phyloP scores from a whole-genome alignment of 2,797 vertebrate genomes.

The Chelmon rostratus region DNA sequence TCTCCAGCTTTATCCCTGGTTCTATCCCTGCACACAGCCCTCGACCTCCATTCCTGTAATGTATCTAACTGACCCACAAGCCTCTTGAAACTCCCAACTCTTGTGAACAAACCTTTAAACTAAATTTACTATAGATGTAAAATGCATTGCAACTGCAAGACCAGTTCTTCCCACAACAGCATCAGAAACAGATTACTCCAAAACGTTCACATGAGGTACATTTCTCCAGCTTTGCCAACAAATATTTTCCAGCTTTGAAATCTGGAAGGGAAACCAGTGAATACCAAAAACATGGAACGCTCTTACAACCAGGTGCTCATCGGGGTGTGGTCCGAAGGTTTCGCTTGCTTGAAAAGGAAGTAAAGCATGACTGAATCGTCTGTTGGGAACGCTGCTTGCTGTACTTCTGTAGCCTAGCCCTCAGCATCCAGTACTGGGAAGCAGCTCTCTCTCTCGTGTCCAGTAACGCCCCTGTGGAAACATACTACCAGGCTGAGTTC shows the following conservation, averaged over 20 bases:
- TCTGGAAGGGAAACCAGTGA: neutral
- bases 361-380: constrained; percentile 19
- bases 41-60: neutral
- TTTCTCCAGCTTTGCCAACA: constrained; percentile 1
- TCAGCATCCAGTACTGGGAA: constrained; percentile 30
- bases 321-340: constrained; percentile 15
- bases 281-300: neutral
- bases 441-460: constrained; percentile 3
- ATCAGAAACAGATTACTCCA: neutral
- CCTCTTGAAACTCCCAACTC: neutral
- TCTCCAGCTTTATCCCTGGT: neutral
- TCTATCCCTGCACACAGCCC: neutral
- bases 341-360: constrained; percentile 8
- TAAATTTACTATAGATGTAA: constrained; percentile 16
- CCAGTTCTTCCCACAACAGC: constrained; percentile 8
- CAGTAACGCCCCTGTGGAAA: constrained; percentile 38
- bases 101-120: neutral
- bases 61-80: constrained; percentile 47
- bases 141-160: neutral
- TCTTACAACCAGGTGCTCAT: constrained; percentile 22
- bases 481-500: constrained; percentile 35
- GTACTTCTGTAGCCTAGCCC: constrained; percentile 36
- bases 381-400: constrained; percentile 9
- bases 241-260: constrained; percentile 26
- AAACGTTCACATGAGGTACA: constrained; percentile 8